These are phyloP conservation scores for Sardinella longiceps DNA, from an alignment of 2,797 vertebrate species.

Conservation along the genomic window DNA sequence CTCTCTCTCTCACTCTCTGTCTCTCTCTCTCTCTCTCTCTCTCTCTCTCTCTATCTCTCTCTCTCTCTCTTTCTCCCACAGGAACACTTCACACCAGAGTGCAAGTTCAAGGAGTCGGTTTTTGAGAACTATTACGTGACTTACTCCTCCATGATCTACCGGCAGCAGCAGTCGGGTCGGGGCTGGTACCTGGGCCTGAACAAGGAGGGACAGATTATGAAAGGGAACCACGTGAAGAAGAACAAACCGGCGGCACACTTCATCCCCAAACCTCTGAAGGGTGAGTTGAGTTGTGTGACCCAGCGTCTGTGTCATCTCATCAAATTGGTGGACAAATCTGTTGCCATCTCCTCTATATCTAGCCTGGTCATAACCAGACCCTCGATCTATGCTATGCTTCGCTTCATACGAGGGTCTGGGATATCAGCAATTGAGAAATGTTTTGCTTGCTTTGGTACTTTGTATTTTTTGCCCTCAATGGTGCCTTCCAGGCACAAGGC, in stretches of 20 bases:
- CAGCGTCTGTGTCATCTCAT: neutral
- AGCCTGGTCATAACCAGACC: no score
- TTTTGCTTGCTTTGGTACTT: no score
- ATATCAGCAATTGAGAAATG: no score
- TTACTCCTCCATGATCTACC: constrained; percentile 97
- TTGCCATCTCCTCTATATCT: no score
- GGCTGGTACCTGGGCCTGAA: constrained; percentile 98
- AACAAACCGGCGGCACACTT: constrained; percentile 97
- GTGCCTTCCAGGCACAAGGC: no score
- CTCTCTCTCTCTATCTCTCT: constrained; percentile 37
- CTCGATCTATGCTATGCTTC: no score
- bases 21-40: neutral
- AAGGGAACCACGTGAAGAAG: constrained; percentile 98
- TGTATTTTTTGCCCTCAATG: no score
- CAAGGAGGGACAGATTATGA: constrained; percentile 98
- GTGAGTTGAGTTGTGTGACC: constrained; percentile 75
- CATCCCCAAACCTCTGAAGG: constrained; percentile 98
- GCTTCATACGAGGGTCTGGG: no score
- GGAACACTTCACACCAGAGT: constrained; percentile 99
- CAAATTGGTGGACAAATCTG: neutral
- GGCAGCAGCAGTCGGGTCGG: constrained; percentile 94
- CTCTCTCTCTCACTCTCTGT: constrained; percentile 37
- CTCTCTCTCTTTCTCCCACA: constrained; percentile 59
- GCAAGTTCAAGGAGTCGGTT: constrained; percentile 99
- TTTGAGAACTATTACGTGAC: constrained; percentile 99